Evolutionary conservation across 2,888 invertebrate species (phyloP).

Genomic region (Coremacera marginata): DNA sequence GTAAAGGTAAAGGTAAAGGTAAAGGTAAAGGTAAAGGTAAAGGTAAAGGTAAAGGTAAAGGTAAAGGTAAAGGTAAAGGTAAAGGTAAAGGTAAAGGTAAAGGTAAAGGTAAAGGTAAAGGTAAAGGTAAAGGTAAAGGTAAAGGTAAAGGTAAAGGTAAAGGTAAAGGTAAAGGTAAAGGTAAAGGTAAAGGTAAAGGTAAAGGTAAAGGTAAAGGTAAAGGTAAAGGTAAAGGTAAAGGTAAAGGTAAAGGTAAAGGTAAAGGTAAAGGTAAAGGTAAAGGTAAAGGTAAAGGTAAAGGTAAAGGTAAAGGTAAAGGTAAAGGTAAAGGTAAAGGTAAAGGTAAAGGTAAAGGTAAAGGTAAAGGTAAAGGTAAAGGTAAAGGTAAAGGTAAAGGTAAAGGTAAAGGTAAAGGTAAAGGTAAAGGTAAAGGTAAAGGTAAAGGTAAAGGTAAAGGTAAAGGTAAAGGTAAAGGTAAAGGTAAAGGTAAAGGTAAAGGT

Average conservation of each 20-base stretch:
- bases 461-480: not conserved
- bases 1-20: slow-evolving; percentile 3
- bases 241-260: slow-evolving; percentile 3
- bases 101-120: slow-evolving; percentile 3
- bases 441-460: slow-evolving; percentile 3
- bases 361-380: slow-evolving; percentile 3
- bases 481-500: not conserved
- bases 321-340: slow-evolving; percentile 3
- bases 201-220: slow-evolving; percentile 3
- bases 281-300: slow-evolving; percentile 3
- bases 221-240: slow-evolving; percentile 3
- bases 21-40: slow-evolving; percentile 3
- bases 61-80: slow-evolving; percentile 3
- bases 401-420: slow-evolving; percentile 3
- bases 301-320: slow-evolving; percentile 3
- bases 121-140: slow-evolving; percentile 3
- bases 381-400: slow-evolving; percentile 3
- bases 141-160: slow-evolving; percentile 3
- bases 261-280: slow-evolving; percentile 3
- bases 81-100: slow-evolving; percentile 3
- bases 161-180: slow-evolving; percentile 3
- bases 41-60: slow-evolving; percentile 3
- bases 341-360: slow-evolving; percentile 3
- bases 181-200: slow-evolving; percentile 3
- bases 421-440: slow-evolving; percentile 3